Conservation (phyloP, 2,888 invertebrate genomes). For the Netelia virgata region DNA sequence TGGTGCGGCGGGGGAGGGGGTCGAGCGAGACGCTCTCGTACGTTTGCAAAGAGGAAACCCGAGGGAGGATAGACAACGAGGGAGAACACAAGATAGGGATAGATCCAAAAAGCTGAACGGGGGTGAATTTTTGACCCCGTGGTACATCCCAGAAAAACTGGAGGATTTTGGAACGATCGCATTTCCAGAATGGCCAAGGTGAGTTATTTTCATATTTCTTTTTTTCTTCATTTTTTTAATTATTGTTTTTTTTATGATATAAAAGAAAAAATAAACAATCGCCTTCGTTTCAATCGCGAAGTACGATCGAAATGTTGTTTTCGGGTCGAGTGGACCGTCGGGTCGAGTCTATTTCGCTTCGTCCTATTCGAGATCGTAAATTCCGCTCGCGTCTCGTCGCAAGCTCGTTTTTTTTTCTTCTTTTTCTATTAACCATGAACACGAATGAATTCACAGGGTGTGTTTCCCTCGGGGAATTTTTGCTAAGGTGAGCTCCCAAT, state of each 20-base stretch:
- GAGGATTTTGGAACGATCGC: conserved; percentile 34
- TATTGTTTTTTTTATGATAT: not conserved
- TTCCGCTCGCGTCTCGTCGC: not conserved
- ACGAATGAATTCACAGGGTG: conserved; percentile 8
- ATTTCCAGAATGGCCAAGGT: conserved; percentile 65
- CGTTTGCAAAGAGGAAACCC: not conserved
- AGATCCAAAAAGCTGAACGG: not conserved
- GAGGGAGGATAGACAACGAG: conserved; percentile 1
- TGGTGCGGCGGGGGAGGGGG: not conserved
- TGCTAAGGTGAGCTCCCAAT: not conserved
- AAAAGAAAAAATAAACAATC: not conserved
- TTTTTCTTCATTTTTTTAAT: not conserved
- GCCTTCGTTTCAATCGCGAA: not conserved
- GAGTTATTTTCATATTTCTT: not conserved
- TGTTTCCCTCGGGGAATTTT: conserved; percentile 1
- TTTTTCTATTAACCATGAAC: not conserved
- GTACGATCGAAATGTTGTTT: not conserved
- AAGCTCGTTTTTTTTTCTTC: not conserved
- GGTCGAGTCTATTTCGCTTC: conserved; percentile 2
- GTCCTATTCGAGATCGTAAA: not conserved
- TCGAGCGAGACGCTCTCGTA: not conserved
- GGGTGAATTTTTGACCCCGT: conserved; percentile 23
- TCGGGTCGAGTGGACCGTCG: not conserved
- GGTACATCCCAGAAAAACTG: conserved; percentile 40
- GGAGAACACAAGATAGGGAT: conserved; percentile 6